Conservation (phyloP, 2,113 vertebrate species). For the Polyodon spathula region DNA sequence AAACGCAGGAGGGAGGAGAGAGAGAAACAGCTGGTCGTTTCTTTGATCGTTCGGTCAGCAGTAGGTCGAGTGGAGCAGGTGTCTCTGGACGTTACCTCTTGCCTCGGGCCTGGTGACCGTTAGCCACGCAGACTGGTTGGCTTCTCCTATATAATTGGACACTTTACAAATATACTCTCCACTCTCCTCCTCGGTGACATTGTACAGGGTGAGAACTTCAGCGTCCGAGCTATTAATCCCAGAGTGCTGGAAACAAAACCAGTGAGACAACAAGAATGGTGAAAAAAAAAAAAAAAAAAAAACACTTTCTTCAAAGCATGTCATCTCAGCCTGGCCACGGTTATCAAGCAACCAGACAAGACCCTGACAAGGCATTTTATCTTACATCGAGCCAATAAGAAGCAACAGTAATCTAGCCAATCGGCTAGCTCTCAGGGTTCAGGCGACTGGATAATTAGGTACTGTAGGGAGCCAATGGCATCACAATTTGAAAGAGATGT, state of each 20-base stretch:
- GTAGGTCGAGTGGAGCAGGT: too few species aligned
- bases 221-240: constrained; percentile 98
- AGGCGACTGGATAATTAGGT: too few species aligned
- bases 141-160: constrained; percentile 99
- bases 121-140: constrained; percentile 99
- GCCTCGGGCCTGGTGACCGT: constrained; percentile 86
- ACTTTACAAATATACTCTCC: constrained; percentile 99
- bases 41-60: too few species aligned
- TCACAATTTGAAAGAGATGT: too few species aligned
- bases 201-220: constrained; percentile 97
- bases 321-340: too few species aligned
- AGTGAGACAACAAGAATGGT: neutral
- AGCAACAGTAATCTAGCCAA: too few species aligned
- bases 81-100: constrained; percentile 75
- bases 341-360: too few species aligned
- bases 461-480: too few species aligned
- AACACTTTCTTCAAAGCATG: neutral
- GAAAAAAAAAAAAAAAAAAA: neutral
- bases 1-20: neutral
- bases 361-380: too few species aligned
- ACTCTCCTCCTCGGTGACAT: constrained; percentile 97
- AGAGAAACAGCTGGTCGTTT: too few species aligned
- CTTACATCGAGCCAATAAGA: too few species aligned
- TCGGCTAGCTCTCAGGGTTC: too few species aligned
- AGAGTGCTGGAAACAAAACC: neutral